Percentiles rank a stretch among this genome's conserved stretches.
Conservation (phyloP, 2,113 vertebrate genomes). For the Mustela lutreola region DNA sequence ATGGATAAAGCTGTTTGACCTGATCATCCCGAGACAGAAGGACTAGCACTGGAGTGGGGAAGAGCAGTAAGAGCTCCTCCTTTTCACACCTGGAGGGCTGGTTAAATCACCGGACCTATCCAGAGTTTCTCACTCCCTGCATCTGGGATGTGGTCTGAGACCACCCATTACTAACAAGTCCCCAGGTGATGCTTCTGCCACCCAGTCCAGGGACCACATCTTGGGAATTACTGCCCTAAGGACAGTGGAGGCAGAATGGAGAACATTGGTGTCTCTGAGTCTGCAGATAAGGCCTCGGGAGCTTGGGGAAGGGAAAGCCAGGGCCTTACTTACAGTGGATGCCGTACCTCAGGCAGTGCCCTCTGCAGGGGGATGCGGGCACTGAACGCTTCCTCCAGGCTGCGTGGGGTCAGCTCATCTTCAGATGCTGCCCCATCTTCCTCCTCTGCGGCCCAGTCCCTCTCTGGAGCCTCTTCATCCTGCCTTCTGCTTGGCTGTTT, state of each 20-base stretch:
- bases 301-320: neutral
- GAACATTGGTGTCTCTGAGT: rapidly evolving
- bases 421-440: slow-evolving; percentile 64
- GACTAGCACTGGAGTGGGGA: neutral
- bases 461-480: slow-evolving; percentile 62
- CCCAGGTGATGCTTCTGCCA: neutral
- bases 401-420: slow-evolving; percentile 62
- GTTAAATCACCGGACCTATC: neutral
- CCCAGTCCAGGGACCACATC: neutral
- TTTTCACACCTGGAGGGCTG: neutral
- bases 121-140: neutral
- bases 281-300: neutral
- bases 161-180: neutral
- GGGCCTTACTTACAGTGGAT: slow-evolving; percentile 91
- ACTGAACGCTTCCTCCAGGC: slow-evolving; percentile 86
- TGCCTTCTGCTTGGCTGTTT: slow-evolving; percentile 81
- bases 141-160: neutral
- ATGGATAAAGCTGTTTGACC: neutral
- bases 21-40: neutral
- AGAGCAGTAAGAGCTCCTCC: neutral
- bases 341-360: slow-evolving; percentile 90
- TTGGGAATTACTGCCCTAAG: neutral
- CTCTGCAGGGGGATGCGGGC: slow-evolving; percentile 87
- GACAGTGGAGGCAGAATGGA: neutral
- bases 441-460: slow-evolving; percentile 68